phyloP scores from a whole-genome alignment of 1,140 invertebrate genomes.

The Bilobella aurantiaca region DNA sequence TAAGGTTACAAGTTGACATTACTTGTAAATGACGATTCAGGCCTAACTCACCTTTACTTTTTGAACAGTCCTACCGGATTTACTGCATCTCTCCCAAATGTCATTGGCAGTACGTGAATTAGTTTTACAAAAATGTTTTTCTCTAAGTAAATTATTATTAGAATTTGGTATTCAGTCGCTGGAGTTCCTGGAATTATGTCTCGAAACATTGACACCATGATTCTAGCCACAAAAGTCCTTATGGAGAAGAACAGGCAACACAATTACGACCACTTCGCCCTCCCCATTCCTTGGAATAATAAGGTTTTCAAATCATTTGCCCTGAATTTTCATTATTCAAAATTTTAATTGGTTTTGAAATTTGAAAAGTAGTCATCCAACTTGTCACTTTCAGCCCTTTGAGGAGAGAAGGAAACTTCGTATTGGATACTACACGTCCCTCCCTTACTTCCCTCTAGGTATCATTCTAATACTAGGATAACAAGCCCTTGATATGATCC shows the following conservation, averaged over 20 bases:
- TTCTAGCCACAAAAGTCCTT: conserved; percentile 12
- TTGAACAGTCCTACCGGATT: conserved; percentile 21
- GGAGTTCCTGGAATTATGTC: conserved; percentile 29
- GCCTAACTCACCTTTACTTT: no score
- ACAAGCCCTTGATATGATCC: no score
- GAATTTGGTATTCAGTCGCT: conserved; percentile 18
- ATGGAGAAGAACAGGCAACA: conserved; percentile 18
- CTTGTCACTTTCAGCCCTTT: conserved; percentile 12
- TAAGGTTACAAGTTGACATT: conserved; percentile 18
- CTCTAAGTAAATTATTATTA: no score
- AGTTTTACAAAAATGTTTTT: no score
- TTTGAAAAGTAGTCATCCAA: neutral
- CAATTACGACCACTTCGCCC: conserved; percentile 23
- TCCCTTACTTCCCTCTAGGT: conserved; percentile 36
- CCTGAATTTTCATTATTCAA: neutral
- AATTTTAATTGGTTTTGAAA: neutral
- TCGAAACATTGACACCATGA: conserved; percentile 6
- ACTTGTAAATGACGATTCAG: no score
- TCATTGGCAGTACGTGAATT: conserved; percentile 26
- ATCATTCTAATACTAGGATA: neutral
- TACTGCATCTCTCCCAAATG: conserved; percentile 19
- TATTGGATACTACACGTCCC: conserved; percentile 39
- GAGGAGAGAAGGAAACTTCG: conserved; percentile 27
- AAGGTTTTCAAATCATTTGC: conserved; percentile 16
- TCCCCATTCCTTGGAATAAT: conserved; percentile 34